Base-by-base conservation (phyloP, 2,888 invertebrate genomes). In the Lithophane ornitopus region DNA sequence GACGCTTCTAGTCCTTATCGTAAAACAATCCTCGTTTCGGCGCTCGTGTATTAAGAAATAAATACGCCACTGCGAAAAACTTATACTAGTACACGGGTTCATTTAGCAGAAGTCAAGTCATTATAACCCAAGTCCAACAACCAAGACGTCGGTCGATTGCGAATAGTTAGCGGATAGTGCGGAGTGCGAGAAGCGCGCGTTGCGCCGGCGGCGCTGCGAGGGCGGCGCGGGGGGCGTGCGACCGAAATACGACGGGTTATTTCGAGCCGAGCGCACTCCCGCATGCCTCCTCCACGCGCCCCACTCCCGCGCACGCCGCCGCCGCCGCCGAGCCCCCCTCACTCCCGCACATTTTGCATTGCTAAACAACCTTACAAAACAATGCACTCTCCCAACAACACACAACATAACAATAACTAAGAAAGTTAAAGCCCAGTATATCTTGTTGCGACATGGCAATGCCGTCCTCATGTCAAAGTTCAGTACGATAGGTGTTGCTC, bases 81-180 rank as follows among this genome's bases (percentile, higher is more conserved):
- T 95, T 92, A 94, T 94, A 94, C 92, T 94, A 95, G 95, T 96
- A 94, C 96, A 96, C 96, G 96, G 96, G 96, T 96, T 97, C 96
- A 96, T 96, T 96, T 97, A 97, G 97, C 97, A 97, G 97, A 97
- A 98, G 97, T 97, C 96, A 98, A 97, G 97, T 98, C 98, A 98
- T 98, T 97, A 97, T 97, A 97, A 95, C 97, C 97, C 97, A 97
- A 97, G 97, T 97, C 97, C 97, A 96, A 97, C 97, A 96, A 97
- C 97, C 98, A 98, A 98, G 98, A 98, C 98, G 98, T 98, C 98
- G 98, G 98, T 98, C 98, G 98, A 98, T 98, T 98, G 98, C 98
- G 98, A 98, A 98, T 98, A 97, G 98, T 97, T 97, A 98, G 98
- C 98, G 98, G 98, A 98, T 98, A 98, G 98, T 98, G 98, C 96